Base-by-base conservation (phyloP, 2,888 invertebrate genomes). In the Apocheima hispidaria region DNA sequence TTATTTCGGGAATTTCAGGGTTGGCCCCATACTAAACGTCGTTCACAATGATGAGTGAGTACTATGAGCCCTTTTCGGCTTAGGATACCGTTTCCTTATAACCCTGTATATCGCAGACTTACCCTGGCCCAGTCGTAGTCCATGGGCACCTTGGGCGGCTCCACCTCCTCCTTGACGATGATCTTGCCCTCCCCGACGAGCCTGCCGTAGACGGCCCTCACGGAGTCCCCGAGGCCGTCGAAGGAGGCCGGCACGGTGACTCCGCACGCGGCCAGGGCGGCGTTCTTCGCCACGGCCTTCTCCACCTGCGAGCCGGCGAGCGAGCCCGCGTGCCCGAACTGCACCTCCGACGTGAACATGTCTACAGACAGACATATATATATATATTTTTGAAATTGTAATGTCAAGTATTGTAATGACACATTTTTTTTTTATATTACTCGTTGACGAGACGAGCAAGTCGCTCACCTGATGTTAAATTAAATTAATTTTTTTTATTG, bases 121-220 rank as follows among this genome's bases (percentile, higher is more conserved):
- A 95, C 95, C 87, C 98, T 95, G 0, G 99, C 99, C 99, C 99
- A 99, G 66, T 96, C 97, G 87, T 98, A 99, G 88, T 99, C 99
- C 99, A 99, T 99, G 7, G 99, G 99, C n/a, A 99, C 99, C 16
- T 99, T 99, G 2, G 99, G 99, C 33, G 99, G 99, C 9, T 99
- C 98, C 51, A 97, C 95, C 87, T 99, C 99, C 41, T 97, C 96
- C 72, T 96, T 95, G 0, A 98, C 98, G 7, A 97, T 95, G 74
- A 99, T 97, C 54, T 94, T 94, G 36, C 98, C 98, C 16, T 95
- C 94, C 52, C 94, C 93, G 0, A 99, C 98, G 64, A 99, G 92
- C 50, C 94, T 89, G 50, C 93, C 89, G 84, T 97, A 97, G 0
- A 97, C 96, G 71, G n/a, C 6, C 6, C 70, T 69, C 0, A 92